Base-by-base conservation (phyloP, 2,797 vertebrate species). In the Gila robusta region DNA sequence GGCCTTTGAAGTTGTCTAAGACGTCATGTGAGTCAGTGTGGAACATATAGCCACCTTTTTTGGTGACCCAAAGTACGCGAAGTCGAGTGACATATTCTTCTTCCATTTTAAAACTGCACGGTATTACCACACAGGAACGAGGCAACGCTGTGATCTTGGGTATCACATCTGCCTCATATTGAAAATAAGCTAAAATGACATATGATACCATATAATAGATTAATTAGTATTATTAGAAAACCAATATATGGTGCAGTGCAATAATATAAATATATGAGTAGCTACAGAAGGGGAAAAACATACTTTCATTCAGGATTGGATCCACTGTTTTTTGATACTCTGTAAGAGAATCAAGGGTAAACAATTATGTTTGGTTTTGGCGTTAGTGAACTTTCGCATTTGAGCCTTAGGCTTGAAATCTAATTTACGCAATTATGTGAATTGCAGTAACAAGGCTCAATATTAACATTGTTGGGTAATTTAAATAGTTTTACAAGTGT, bases 71-170 rank as follows among this genome's bases (percentile, higher is more conserved):
- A 52, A 92, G 89, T 12, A 90, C 91, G 3, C 91, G 88, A 2
- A 91, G 85, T 2, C 5, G 17, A 2, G 71, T 85, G 21, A 91
- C 14, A 2, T 8, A 17, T 14, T 23, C 17, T 0, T 87, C 54
- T 0, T 72, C 79, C 1, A 78, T 12, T 11, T 90, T 79, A 49
- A 94, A 93, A 84, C 73, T 91, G 86, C 94, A 95, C 0, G 94
- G 93, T 74, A 94, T 93, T 78, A 95, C 92, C 83, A 95, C 93
- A 87, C 92, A 94, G 56, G 94, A 94, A n/a, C 26, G 16, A 3
- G 85, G 87, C 84, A 94, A 85, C 12, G 92, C 94, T 1, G 0
- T 91, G 79, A 93, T 87, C 81, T 73, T 92, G 77, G 88, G 86
- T 14, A 86, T 90, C 8, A 95, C 92, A 0, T 91, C 79, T 2